These are phyloP conservation scores for Drosophila acutilabella DNA, from an alignment of 2,888 invertebrate species.

Conservation along the genomic window DNA sequence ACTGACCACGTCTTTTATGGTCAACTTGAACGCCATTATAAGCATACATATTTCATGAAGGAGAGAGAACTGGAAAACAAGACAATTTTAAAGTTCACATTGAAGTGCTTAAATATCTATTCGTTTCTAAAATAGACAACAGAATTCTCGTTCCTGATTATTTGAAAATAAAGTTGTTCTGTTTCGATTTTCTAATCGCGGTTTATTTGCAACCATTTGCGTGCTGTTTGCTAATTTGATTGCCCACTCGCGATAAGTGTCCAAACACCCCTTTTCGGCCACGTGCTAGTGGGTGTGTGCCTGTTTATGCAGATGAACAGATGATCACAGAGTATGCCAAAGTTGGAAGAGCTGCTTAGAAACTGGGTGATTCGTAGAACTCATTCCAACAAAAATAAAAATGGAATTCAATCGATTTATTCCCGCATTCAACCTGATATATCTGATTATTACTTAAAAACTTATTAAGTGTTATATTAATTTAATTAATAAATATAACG, in stretches of 20 bases:
- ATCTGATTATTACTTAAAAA: neutral
- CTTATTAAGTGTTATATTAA: too few species aligned
- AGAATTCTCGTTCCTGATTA: slow-evolving; percentile 1
- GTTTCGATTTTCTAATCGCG: slow-evolving; percentile 2
- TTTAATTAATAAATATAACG: too few species aligned
- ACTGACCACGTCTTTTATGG: slow-evolving; percentile 51
- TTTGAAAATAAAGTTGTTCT: slow-evolving; percentile 9
- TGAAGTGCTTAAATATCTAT: slow-evolving; percentile 40
- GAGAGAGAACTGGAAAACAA: slow-evolving; percentile 18
- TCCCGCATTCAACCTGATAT: neutral
- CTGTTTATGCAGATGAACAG: neutral
- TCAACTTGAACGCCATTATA: slow-evolving; percentile 43
- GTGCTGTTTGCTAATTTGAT: slow-evolving; percentile 78
- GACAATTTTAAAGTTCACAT: slow-evolving; percentile 47
- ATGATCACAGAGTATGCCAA: slow-evolving; percentile 14
- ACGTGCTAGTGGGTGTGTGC: neutral
- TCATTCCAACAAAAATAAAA: too few species aligned
- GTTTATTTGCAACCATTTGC: slow-evolving; percentile 71
- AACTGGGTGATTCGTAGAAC: too few species aligned
- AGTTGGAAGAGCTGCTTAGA: too few species aligned
- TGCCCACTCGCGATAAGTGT: slow-evolving; percentile 59
- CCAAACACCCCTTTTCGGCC: slow-evolving; percentile 51
- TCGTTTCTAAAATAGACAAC: slow-evolving; percentile 3
- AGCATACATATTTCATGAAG: slow-evolving; percentile 54
- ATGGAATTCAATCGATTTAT: neutral